Conservation (phyloP, 2,113 vertebrate species). For the Fregata magnificens region DNA sequence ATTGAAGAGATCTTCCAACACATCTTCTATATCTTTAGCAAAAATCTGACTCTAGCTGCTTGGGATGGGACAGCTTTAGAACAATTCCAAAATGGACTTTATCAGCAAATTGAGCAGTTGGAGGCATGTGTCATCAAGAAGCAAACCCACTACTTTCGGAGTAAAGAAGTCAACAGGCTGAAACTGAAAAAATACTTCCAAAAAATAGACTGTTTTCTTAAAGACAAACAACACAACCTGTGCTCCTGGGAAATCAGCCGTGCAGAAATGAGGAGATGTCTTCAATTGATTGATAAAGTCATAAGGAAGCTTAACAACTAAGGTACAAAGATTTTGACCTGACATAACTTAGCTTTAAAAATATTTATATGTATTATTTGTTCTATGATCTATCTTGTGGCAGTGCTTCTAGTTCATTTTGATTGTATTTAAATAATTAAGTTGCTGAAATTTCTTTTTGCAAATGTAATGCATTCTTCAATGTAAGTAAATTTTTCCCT, state of each 20-base stretch:
- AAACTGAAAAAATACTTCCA: constrained; percentile 44
- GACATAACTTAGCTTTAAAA: neutral
- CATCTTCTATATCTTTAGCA: constrained; percentile 26
- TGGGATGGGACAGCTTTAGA: neutral
- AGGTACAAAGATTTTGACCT: constrained; percentile 19
- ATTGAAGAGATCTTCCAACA: constrained; percentile 23
- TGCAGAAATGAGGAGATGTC: constrained; percentile 30
- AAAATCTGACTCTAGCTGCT: constrained; percentile 13
- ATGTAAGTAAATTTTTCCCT: neutral
- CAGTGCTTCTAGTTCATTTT: neutral
- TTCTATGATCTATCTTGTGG: neutral
- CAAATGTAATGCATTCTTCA: neutral
- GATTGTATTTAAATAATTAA: neutral
- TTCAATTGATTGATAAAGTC: neutral
- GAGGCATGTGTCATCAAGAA: neutral
- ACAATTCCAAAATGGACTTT: constrained; percentile 8
- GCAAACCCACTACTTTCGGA: neutral
- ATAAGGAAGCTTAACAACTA: constrained; percentile 10
- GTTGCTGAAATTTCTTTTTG: neutral
- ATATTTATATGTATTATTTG: neutral
- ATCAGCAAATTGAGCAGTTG: constrained; percentile 12
- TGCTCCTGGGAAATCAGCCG: constrained; percentile 48
- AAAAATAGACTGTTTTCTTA: constrained; percentile 34
- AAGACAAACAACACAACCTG: neutral
- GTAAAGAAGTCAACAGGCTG: neutral